phyloP scores from a whole-genome alignment of 2,888 invertebrate genomes.

The Andrena minutula region DNA sequence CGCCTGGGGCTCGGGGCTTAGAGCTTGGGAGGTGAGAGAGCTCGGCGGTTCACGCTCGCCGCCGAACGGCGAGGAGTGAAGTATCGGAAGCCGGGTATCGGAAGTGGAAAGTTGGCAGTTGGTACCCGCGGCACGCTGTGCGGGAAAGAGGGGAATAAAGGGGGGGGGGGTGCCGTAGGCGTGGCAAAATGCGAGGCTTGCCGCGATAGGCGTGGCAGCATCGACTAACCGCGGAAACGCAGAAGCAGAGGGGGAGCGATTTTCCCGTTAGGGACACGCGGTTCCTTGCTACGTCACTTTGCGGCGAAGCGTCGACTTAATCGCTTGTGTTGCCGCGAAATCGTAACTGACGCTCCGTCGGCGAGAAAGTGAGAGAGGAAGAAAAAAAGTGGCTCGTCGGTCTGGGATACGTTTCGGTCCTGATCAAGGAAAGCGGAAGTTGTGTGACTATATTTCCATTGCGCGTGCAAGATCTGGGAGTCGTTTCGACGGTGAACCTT shows the following conservation, averaged over 20 bases:
- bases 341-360: slow-evolving; percentile 28
- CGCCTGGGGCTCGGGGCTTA: slow-evolving; percentile 12
- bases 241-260: slow-evolving; percentile 54
- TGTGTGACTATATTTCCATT: not conserved
- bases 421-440: not conserved
- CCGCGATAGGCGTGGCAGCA: slow-evolving; percentile 70
- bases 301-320: slow-evolving; percentile 76
- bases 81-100: slow-evolving; percentile 12
- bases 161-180: slow-evolving; percentile 57
- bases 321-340: slow-evolving; percentile 63
- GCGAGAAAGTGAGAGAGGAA: not conserved
- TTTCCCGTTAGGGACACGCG: slow-evolving; percentile 70
- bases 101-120: slow-evolving; percentile 8
- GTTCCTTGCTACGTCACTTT: slow-evolving; percentile 77
- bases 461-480: too few relatives aligned
- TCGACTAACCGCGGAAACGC: slow-evolving; percentile 63
- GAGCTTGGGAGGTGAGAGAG: not conserved
- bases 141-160: slow-evolving; percentile 33
- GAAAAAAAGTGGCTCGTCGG: not conserved
- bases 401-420: not conserved
- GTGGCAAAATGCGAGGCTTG: slow-evolving; percentile 67
- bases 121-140: slow-evolving; percentile 5
- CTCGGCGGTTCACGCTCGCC: not conserved
- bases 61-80: not conserved
- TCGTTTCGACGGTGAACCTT: not conserved